These are phyloP conservation scores for Erpornis zantholeuca DNA, from an alignment of 2,113 vertebrate species.

Conservation along the genomic window DNA sequence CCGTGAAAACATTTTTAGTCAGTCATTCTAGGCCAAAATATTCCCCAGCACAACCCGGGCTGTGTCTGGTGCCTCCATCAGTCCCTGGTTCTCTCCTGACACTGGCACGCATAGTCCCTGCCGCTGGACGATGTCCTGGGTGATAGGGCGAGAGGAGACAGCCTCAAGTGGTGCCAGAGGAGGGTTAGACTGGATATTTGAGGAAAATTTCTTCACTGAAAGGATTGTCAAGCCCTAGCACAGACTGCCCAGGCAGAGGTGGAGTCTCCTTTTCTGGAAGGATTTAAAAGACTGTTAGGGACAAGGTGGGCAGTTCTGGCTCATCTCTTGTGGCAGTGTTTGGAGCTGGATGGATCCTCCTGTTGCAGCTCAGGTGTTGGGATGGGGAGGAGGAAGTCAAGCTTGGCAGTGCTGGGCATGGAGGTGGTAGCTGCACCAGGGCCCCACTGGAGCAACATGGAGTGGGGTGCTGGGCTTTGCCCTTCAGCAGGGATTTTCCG, in stretches of 20 bases:
- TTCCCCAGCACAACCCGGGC: background rate
- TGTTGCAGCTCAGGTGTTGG: background rate
- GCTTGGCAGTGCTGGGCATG: rapidly evolving
- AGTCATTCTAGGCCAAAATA: background rate
- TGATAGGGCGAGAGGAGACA: background rate
- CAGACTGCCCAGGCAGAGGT: background rate
- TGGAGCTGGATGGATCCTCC: background rate
- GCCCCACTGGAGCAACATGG: background rate
- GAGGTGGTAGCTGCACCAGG: background rate
- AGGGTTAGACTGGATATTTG: background rate
- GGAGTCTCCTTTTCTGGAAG: background rate
- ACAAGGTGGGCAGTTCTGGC: background rate
- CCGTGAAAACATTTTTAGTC: background rate
- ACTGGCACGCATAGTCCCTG: rapidly evolving
- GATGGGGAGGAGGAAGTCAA: rapidly evolving
- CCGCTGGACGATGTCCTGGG: background rate
- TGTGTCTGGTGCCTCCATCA: background rate
- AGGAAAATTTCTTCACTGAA: background rate
- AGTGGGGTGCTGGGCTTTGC: background rate
- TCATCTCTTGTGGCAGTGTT: background rate
- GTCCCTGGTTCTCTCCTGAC: background rate
- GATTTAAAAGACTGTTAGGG: background rate
- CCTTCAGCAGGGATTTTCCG: background rate
- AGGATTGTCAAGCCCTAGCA: background rate
- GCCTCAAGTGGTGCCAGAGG: background rate